These are phyloP conservation scores for Helarctos malayanus DNA, from an alignment of 2,797 vertebrate genomes.

Conservation along the genomic window DNA sequence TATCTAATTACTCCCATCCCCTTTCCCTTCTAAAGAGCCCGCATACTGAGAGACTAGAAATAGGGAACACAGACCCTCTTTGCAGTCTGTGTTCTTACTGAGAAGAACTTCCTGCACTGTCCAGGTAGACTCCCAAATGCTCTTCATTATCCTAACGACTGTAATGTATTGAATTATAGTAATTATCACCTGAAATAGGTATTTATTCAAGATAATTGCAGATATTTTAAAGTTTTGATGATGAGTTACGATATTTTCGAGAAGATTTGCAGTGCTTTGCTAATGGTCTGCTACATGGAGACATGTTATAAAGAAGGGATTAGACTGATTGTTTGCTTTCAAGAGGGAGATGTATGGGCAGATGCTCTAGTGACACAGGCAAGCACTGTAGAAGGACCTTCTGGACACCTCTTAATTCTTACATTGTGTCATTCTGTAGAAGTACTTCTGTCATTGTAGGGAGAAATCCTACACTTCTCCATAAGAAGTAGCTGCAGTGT, in stretches of 20 bases:
- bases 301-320: neutral
- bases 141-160: neutral
- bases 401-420: neutral
- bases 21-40: constrained; percentile 25
- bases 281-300: neutral
- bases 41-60: constrained; percentile 32
- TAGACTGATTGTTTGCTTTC: neutral
- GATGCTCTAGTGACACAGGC: neutral
- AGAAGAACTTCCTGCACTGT: neutral
- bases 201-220: neutral
- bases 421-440: neutral
- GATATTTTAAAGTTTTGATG: constrained; percentile 6
- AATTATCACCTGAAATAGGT: constrained; percentile 33
- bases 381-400: neutral
- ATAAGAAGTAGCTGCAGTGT: neutral
- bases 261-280: neutral
- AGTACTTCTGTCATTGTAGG: neutral
- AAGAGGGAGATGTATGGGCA: neutral
- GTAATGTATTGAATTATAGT: neutral
- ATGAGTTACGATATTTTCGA: neutral
- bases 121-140: neutral
- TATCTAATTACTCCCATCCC: constrained; percentile 54
- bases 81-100: neutral
- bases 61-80: constrained; percentile 33
- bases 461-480: neutral